phyloP scores from a whole-genome alignment of 53 echinoderm and acorn worm species.

The Holothuria scabra region DNA sequence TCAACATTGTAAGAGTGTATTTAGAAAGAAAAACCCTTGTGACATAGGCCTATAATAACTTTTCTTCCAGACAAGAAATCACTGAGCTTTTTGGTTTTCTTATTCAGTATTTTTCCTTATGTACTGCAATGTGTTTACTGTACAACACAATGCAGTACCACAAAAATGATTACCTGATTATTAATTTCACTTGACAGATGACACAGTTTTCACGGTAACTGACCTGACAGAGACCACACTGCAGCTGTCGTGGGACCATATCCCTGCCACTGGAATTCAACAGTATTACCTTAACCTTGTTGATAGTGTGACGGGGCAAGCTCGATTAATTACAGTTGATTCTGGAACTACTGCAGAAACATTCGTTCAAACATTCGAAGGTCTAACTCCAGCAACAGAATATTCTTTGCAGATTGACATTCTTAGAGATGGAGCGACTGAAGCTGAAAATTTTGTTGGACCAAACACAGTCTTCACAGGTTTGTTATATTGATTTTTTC shows the following conservation, averaged over 20 bases:
- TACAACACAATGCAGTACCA: too few species aligned
- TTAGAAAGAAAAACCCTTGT: too few species aligned
- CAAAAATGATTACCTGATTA: too few species aligned
- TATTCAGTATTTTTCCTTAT: too few species aligned
- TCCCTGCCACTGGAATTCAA: conserved; percentile 24
- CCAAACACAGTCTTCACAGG: conserved; percentile 15
- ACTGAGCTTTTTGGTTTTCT: too few species aligned
- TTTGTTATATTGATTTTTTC: neutral
- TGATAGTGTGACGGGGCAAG: neutral
- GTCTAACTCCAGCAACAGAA: conserved; percentile 6
- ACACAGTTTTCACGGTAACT: neutral
- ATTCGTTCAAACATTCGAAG: neutral
- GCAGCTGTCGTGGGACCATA: conserved; percentile 49
- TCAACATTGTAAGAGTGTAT: too few species aligned
- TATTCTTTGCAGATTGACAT: conserved; percentile 7
- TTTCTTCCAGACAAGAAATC: too few species aligned
- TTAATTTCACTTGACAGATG: neutral
- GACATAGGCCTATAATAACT: too few species aligned
- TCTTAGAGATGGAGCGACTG: neutral
- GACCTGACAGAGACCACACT: conserved; percentile 25
- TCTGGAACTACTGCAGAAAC: neutral
- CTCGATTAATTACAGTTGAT: neutral
- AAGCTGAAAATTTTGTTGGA: neutral
- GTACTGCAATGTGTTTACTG: too few species aligned
- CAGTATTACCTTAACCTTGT: conserved; percentile 40